Evolutionary conservation across 2,888 invertebrate genomes (phyloP).

Genomic region (Nomada goodeniana): DNA sequence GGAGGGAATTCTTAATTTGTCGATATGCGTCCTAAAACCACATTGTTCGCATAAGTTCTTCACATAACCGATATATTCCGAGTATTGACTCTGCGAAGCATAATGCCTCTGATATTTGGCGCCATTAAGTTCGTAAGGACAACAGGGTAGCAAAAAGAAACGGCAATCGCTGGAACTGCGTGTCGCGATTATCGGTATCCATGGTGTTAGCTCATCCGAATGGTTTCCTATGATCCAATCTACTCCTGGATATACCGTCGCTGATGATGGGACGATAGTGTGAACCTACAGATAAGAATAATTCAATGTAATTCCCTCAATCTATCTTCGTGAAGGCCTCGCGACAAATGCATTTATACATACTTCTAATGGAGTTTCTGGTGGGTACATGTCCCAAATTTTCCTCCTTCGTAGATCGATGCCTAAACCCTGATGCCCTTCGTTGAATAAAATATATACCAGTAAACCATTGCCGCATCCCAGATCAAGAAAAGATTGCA

Average conservation of each 20-base stretch:
- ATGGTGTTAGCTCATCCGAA: slow-evolving; percentile 99
- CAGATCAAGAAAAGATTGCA: slow-evolving; percentile 93
- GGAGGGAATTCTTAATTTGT: slow-evolving; percentile 97
- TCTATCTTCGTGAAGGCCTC: background rate
- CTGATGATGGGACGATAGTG: slow-evolving; percentile 89
- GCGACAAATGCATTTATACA: slow-evolving; percentile 46
- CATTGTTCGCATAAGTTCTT: slow-evolving; percentile 87
- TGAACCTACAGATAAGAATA: slow-evolving; percentile 85
- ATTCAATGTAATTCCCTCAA: background rate
- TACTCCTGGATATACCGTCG: slow-evolving; percentile 88
- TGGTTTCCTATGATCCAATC: slow-evolving; percentile 99
- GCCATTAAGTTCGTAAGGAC: slow-evolving; percentile 95
- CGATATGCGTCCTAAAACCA: slow-evolving; percentile 91
- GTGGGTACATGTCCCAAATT: slow-evolving; percentile 94
- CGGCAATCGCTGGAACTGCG: slow-evolving; percentile 90
- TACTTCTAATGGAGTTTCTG: slow-evolving; percentile 88
- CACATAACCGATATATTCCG: slow-evolving; percentile 89
- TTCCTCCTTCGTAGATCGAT: slow-evolving; percentile 93
- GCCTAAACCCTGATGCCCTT: slow-evolving; percentile 93
- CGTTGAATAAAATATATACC: slow-evolving; percentile 92
- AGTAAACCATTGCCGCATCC: slow-evolving; percentile 99
- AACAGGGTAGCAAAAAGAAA: slow-evolving; percentile 97
- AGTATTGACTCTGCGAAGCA: slow-evolving; percentile 91
- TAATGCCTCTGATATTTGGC: slow-evolving; percentile 91
- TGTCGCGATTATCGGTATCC: slow-evolving; percentile 97